phyloP scores from a whole-genome alignment of 2,888 invertebrate species.

The Troides helena region DNA sequence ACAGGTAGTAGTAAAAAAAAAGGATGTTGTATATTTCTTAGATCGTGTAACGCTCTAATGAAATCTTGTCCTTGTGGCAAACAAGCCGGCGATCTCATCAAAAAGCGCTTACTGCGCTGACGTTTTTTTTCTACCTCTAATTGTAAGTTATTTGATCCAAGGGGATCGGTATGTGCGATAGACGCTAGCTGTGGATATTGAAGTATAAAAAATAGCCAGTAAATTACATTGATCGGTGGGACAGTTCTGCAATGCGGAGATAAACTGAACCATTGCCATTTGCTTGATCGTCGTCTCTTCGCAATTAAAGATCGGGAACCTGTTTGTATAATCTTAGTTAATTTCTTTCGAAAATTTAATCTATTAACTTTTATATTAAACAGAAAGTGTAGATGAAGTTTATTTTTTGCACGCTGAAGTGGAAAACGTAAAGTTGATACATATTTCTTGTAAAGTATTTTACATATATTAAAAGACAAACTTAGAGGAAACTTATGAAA shows the following conservation, averaged over 20 bases:
- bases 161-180: conserved; percentile 39
- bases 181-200: conserved; percentile 27
- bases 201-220: conserved; percentile 18
- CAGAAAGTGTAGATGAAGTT: too few relatives aligned
- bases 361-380: too few relatives aligned
- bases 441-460: too few relatives aligned
- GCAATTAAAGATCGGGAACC: too few relatives aligned
- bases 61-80: conserved; percentile 62
- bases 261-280: conserved; percentile 7
- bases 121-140: conserved; percentile 57
- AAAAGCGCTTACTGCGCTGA: conserved; percentile 62
- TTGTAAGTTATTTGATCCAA: conserved; percentile 59
- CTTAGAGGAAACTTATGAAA: too few relatives aligned
- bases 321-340: too few relatives aligned
- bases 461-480: too few relatives aligned
- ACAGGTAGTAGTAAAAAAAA: not conserved
- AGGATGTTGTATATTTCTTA: conserved; percentile 40
- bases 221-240: conserved; percentile 15
- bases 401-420: too few relatives aligned
- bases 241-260: conserved; percentile 6
- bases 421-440: too few relatives aligned
- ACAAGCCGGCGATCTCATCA: conserved; percentile 63
- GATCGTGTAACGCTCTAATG: conserved; percentile 56
- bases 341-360: too few relatives aligned
- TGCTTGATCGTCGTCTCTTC: too few relatives aligned